A percentile compares a stretch with the other conserved stretches of the same genome.
These are phyloP conservation scores for Linurgus olivaceus DNA, from an alignment of 2,797 vertebrate genomes.

Conservation along the genomic window DNA sequence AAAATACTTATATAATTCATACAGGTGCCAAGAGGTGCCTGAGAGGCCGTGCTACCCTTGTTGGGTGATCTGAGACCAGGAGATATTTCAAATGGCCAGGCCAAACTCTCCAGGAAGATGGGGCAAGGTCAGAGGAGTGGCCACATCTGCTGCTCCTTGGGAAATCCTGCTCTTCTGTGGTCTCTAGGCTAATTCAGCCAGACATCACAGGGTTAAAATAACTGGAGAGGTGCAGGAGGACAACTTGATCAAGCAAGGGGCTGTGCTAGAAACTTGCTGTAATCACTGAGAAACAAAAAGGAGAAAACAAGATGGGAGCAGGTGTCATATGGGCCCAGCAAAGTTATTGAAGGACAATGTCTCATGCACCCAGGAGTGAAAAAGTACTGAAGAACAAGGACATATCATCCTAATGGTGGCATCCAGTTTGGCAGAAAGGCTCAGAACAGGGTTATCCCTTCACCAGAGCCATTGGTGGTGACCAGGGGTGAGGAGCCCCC, in stretches of 20 bases:
- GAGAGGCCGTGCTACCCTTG: neutral
- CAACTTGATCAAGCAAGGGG: neutral
- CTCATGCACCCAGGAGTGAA: neutral
- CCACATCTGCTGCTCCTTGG: neutral
- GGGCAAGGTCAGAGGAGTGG: neutral
- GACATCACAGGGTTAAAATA: neutral
- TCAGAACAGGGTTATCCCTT: neutral
- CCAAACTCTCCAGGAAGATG: neutral
- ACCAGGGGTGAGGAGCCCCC: neutral
- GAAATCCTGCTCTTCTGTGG: neutral
- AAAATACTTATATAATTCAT: neutral
- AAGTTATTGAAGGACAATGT: neutral
- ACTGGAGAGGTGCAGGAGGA: neutral
- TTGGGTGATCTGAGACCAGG: neutral
- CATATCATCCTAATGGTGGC: neutral
- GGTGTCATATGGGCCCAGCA: neutral
- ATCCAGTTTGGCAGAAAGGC: neutral
- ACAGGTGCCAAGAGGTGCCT: neutral
- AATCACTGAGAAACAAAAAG: neutral
- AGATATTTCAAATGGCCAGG: neutral
- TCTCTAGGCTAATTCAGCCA: neutral
- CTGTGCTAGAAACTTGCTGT: neutral
- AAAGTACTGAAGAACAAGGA: neutral
- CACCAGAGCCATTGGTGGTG: too few relatives aligned
- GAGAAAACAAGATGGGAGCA: neutral